phyloP scores from a whole-genome alignment of 2,797 vertebrate genomes.

The Platalea minor region DNA sequence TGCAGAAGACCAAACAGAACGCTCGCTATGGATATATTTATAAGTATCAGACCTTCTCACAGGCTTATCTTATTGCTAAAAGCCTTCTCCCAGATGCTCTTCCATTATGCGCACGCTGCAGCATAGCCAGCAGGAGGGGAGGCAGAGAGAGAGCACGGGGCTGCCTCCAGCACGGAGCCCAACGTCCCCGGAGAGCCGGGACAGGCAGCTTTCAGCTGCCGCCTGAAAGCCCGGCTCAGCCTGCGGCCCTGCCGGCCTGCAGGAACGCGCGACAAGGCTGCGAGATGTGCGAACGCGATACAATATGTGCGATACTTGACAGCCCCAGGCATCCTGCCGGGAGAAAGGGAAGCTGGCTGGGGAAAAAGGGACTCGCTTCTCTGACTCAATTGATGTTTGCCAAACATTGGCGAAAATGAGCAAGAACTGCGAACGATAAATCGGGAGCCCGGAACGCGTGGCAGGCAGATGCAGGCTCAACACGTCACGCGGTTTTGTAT shows the following conservation, averaged over 20 bases:
- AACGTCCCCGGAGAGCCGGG: not conserved
- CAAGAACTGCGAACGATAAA: not conserved
- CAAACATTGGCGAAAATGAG: slow-evolving; percentile 9
- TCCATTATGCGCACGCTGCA: not conserved
- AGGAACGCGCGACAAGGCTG: not conserved
- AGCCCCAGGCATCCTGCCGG: not conserved
- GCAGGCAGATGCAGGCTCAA: not conserved
- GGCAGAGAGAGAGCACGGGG: fast-evolving
- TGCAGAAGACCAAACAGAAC: not conserved
- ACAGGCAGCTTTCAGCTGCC: not conserved
- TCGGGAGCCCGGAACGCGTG: fast-evolving
- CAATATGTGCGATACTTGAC: fast-evolving
- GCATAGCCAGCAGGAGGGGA: not conserved
- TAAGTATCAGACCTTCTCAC: not conserved
- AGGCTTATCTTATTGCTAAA: not conserved
- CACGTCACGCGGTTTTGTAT: fast-evolving
- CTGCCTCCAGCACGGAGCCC: fast-evolving
- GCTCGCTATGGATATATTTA: not conserved
- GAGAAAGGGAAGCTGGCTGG: not conserved
- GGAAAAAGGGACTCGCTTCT: not conserved
- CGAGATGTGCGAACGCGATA: fast-evolving
- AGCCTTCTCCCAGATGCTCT: not conserved
- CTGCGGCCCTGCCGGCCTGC: fast-evolving
- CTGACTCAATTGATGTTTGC: not conserved
- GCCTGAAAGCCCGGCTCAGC: not conserved